Evolutionary conservation across 2,113 vertebrate genomes (phyloP).

Genomic region (Gavialis gangeticus): DNA sequence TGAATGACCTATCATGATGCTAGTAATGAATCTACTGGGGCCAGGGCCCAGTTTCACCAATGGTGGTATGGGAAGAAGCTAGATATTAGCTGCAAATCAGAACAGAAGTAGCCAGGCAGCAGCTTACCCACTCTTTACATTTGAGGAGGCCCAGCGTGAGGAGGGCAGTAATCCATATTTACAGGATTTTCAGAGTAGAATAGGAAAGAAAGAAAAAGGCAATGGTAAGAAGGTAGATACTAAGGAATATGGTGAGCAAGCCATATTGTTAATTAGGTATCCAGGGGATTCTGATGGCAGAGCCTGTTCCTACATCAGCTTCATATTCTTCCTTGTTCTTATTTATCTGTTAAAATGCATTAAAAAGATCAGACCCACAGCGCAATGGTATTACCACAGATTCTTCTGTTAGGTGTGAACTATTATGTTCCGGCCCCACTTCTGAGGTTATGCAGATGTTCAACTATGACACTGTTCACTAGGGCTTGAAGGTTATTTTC

Average conservation of each 20-base stretch:
- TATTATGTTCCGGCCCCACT: not conserved
- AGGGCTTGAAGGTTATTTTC: conserved; percentile 10
- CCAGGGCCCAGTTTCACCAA: not conserved
- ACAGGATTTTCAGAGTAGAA: not conserved
- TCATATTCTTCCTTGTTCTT: not conserved
- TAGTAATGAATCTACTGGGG: not conserved
- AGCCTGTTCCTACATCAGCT: not conserved
- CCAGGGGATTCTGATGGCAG: not conserved
- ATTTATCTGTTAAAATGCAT: not conserved
- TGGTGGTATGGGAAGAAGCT: not conserved
- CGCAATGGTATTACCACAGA: not conserved
- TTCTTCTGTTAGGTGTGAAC: not conserved
- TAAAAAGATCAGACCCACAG: not conserved
- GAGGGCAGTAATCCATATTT: not conserved
- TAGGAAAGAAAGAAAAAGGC: not conserved
- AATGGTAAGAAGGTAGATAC: not conserved
- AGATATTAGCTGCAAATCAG: not conserved
- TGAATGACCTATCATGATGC: too few relatives aligned
- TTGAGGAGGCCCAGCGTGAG: not conserved
- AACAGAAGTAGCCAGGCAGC: not conserved
- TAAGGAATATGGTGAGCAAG: not conserved
- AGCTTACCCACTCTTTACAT: not conserved
- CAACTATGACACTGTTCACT: not conserved
- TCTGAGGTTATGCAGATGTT: not conserved
- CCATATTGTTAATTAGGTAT: not conserved